Conservation (phyloP, 1,140 invertebrate species). For the Drosophila lacertosa region DNA sequence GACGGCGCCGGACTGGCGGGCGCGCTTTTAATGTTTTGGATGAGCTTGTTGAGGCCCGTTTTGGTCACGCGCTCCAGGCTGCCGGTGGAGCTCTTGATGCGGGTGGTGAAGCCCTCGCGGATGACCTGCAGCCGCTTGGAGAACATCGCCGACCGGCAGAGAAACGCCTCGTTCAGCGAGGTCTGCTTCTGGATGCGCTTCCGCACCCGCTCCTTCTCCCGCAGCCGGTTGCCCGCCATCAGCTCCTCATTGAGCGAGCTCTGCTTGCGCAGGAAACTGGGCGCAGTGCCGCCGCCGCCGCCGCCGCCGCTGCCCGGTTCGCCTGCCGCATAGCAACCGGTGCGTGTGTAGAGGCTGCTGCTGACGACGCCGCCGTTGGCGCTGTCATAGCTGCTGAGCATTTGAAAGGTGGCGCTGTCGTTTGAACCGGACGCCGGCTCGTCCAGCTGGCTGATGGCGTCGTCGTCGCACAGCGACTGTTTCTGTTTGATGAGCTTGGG, state of each 20-base stretch:
- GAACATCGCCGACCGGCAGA: slow-evolving; percentile 88
- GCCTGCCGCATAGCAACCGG: slow-evolving; percentile 51
- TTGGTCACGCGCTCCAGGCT: slow-evolving; percentile 92
- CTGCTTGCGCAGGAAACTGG: slow-evolving; percentile 89
- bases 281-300: not conserved
- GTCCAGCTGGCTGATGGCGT: slow-evolving; percentile 71
- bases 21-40: slow-evolving; percentile 89
- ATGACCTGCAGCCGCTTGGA: slow-evolving; percentile 92
- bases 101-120: slow-evolving; percentile 92
- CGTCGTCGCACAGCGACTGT: slow-evolving; percentile 90
- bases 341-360: slow-evolving; percentile 62
- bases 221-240: slow-evolving; percentile 91
- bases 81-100: slow-evolving; percentile 91
- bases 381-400: slow-evolving; percentile 61
- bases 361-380: slow-evolving; percentile 24
- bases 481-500: slow-evolving; percentile 92
- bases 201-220: slow-evolving; percentile 92
- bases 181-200: slow-evolving; percentile 95
- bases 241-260: slow-evolving; percentile 95
- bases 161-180: slow-evolving; percentile 93
- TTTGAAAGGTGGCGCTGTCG: slow-evolving; percentile 50
- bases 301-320: slow-evolving; percentile 1
- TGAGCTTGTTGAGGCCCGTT: slow-evolving; percentile 89
- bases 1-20: slow-evolving; percentile 34
- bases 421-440: slow-evolving; percentile 18